Evolutionary conservation across 2,888 invertebrate genomes (phyloP).

Genomic region (Spodoptera littoralis): DNA sequence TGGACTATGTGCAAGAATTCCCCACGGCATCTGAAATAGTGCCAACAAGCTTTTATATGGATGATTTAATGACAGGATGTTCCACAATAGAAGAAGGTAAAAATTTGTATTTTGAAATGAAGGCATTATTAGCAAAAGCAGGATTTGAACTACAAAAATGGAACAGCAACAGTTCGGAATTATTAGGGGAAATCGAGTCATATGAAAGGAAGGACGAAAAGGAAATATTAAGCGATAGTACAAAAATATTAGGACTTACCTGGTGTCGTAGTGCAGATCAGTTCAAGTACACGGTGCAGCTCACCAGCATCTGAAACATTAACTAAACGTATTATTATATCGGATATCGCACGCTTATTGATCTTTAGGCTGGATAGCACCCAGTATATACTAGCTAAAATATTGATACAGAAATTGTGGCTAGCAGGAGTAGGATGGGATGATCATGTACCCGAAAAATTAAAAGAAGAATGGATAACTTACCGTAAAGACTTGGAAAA

Average conservation of each 20-base stretch:
- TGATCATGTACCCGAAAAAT: conserved; percentile 1
- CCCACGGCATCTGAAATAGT: conserved; percentile 7
- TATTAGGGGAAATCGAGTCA: conserved; percentile 2
- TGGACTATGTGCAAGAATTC: conserved; percentile 1
- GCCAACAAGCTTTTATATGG: conserved; percentile 10
- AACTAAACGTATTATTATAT: conserved; percentile 5
- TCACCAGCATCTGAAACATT: conserved; percentile 9
- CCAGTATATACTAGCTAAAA: conserved; percentile 5
- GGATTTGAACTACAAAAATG: conserved; percentile 3
- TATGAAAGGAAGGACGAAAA: conserved; percentile 2
- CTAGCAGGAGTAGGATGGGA: conserved; percentile 11
- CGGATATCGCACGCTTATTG: conserved; percentile 10
- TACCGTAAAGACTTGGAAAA: conserved; percentile 7
- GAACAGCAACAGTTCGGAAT: conserved; percentile 4
- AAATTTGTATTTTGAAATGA: neutral
- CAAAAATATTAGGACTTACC: neutral
- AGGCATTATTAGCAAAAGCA: neutral
- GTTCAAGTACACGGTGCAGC: conserved; percentile 8
- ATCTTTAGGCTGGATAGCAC: conserved; percentile 15
- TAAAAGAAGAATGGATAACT: conserved; percentile 6
- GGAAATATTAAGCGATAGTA: conserved; percentile 1
- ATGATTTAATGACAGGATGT: conserved; percentile 13
- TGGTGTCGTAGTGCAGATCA: conserved; percentile 1
- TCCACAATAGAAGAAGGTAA: conserved; percentile 9
- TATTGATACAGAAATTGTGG: conserved; percentile 9